Percentiles rank a stretch among this genome's conserved stretches.
phyloP scores from a whole-genome alignment of 37 sponge, comb jelly and placozoan species.

The Haliclona indistincta region DNA sequence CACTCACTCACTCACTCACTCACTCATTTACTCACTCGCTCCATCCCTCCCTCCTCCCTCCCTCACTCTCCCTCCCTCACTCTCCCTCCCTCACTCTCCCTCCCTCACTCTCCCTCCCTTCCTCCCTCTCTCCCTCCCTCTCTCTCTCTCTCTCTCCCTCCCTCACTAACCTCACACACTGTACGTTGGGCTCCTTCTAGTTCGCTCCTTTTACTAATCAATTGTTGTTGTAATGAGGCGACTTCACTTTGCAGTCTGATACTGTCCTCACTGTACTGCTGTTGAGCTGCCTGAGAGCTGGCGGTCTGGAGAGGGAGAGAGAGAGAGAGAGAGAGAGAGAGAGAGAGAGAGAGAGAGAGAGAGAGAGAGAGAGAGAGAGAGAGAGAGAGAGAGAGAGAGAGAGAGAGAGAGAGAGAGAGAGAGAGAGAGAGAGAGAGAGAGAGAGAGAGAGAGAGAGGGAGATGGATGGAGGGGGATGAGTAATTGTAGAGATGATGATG shows the following conservation, averaged over 20 bases:
- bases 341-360: constrained; percentile 47
- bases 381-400: constrained; percentile 46
- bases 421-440: constrained; percentile 36
- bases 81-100: no score
- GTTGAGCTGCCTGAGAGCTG: constrained; percentile 5
- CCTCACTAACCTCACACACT: constrained; percentile 26
- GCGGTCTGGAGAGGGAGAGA: no score
- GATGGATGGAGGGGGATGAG: neutral
- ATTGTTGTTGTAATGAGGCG: constrained; percentile 1
- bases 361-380: constrained; percentile 49
- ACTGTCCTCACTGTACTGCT: constrained; percentile 22
- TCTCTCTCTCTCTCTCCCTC: no score
- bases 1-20: neutral
- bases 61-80: no score
- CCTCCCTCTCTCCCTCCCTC: constrained; percentile 18
- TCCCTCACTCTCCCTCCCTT: no score
- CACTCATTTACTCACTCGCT: no score
- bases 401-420: constrained; percentile 39
- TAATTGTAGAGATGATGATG: neutral
- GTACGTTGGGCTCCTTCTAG: neutral
- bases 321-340: constrained; percentile 16
- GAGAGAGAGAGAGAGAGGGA: neutral
- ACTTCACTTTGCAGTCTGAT: constrained; percentile 18
- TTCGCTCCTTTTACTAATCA: constrained; percentile 11
- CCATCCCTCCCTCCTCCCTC: no score